A percentile compares a stretch with the other conserved stretches of the same genome.
Evolutionary conservation across 2,797 vertebrate genomes (phyloP).

Genomic region (Dipus sagitta): DNA sequence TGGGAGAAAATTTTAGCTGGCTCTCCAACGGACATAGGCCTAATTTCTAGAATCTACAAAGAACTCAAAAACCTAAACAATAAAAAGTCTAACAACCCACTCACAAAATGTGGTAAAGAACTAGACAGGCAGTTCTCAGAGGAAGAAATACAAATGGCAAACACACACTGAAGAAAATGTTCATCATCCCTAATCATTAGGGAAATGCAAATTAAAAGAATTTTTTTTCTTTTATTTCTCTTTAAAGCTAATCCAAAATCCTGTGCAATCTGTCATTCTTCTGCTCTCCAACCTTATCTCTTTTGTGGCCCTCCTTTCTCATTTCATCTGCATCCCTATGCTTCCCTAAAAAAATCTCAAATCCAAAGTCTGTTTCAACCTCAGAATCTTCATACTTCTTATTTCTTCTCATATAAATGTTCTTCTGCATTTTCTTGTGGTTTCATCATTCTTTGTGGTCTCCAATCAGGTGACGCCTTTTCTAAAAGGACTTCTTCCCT

Average conservation of each 20-base stretch:
- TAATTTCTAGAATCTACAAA: no score
- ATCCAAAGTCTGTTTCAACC: not conserved
- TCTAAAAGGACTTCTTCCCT: not conserved
- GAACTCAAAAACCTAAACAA: no score
- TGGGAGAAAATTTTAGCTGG: no score
- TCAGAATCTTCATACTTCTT: not conserved
- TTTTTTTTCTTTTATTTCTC: not conserved
- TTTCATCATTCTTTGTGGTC: not conserved
- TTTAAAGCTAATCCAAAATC: not conserved
- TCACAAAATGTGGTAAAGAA: no score
- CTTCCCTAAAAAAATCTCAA: slow-evolving; percentile 2
- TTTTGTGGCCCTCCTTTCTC: not conserved
- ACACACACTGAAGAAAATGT: no score
- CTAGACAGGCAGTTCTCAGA: no score
- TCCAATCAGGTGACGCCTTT: not conserved
- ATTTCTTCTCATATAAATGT: not conserved
- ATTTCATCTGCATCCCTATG: not conserved
- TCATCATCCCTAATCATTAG: no score
- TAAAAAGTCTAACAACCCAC: no score
- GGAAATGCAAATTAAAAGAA: no score
- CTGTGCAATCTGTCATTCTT: not conserved
- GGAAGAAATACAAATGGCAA: no score
- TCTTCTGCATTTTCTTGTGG: not conserved
- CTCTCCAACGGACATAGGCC: no score
- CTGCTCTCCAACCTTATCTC: not conserved